Evolutionary conservation across 2,888 invertebrate species (phyloP).

Genomic region (Odontothrips loti): DNA sequence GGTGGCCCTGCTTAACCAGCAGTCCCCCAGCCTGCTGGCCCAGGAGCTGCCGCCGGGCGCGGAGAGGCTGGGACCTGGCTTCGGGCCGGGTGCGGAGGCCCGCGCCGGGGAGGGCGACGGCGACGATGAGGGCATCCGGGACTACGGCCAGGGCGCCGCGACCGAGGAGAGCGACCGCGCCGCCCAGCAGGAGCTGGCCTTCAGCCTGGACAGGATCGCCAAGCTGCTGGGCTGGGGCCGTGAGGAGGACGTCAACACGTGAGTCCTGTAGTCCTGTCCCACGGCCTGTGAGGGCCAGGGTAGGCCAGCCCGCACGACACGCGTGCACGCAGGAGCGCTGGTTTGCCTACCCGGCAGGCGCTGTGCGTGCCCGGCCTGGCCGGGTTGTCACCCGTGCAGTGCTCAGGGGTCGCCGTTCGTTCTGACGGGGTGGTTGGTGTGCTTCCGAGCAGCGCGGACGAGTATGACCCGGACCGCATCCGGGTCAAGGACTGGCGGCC

Average conservation of each 20-base stretch:
- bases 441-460: not conserved
- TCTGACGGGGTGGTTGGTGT: not conserved
- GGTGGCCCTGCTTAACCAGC: not conserved
- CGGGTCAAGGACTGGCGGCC: not conserved
- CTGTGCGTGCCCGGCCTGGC: no score
- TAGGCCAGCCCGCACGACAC: no score
- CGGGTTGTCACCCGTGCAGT: no score
- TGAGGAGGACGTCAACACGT: not conserved
- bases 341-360: no score
- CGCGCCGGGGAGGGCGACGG: no score
- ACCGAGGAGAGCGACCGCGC: not conserved
- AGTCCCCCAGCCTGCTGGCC: not conserved
- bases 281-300: no score
- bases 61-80: not conserved
- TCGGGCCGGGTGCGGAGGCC: no score
- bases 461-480: not conserved
- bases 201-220: slow-evolving; percentile 1
- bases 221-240: not conserved
- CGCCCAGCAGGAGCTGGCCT: not conserved
- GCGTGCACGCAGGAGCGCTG: no score
- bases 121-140: not conserved
- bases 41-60: not conserved
- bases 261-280: not conserved
- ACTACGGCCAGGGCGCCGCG: not conserved
- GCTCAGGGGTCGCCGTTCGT: no score